These are phyloP conservation scores for Hoplostethus mediterraneus DNA, from an alignment of 2,797 vertebrate genomes.

Conservation along the genomic window DNA sequence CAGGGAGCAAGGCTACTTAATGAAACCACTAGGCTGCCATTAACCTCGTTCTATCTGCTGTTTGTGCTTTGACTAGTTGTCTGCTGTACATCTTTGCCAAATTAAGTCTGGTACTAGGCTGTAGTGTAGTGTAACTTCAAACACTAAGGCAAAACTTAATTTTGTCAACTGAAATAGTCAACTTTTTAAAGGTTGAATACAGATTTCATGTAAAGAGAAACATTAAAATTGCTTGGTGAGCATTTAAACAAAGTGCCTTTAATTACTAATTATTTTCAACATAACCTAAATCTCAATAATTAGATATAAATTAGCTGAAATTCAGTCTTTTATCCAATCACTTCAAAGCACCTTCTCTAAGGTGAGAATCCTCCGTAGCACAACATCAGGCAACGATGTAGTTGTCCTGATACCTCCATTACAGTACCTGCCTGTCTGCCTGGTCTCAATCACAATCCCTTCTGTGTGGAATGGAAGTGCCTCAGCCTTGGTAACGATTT, in stretches of 20 bases:
- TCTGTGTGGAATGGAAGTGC: constrained; percentile 82
- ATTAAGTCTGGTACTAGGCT: background rate
- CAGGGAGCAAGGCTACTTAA: background rate
- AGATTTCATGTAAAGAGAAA: background rate
- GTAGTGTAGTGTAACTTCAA: constrained; percentile 1
- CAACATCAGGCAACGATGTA: constrained; percentile 34
- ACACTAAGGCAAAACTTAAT: background rate
- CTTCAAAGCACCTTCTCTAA: constrained; percentile 37
- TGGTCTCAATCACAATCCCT: constrained; percentile 76
- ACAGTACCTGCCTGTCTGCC: constrained; percentile 73
- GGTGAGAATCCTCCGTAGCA: constrained; percentile 41
- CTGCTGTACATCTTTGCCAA: constrained; percentile 22
- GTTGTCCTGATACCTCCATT: constrained; percentile 52
- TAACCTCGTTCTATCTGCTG: background rate
- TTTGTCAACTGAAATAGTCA: constrained; percentile 1
- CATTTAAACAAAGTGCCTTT: background rate
- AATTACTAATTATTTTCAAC: constrained; percentile 15
- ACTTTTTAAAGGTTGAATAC: constrained; percentile 3
- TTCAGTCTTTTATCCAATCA: constrained; percentile 23
- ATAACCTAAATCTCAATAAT: constrained; percentile 3
- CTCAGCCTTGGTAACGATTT: constrained; percentile 85
- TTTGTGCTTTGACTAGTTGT: constrained; percentile 20
- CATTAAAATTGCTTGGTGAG: background rate
- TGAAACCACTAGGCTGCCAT: background rate
- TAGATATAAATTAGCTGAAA: background rate